Evolutionary conservation across 2,113 vertebrate species (phyloP), one percentile per base, ranked within the genome.

Genomic region (Elaphurus davidianus): DNA sequence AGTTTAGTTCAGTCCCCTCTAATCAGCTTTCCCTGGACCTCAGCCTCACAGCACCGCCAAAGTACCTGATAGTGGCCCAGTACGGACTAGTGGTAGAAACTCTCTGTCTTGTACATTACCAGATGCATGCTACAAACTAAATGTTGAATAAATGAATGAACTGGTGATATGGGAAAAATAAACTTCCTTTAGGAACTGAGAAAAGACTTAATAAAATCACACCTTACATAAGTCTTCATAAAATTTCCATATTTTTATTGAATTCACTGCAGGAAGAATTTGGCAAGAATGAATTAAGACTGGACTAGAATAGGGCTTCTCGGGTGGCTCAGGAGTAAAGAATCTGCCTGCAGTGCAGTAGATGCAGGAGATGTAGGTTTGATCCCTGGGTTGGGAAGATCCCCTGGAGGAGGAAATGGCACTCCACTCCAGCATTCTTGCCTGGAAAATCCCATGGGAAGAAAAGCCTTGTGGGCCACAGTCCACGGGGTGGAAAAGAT

Each of bases 41-140:
- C 19, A 40, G 33, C 40, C 43, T 27, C 2, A 7, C 25, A 12
- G 3, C 13, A 21, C 8, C 0, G 0, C 23, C 9, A 0, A 13
- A 52, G 21, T 59, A n/a, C 40, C 30, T 23, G 7, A 16, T 57
- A 36, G 16, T 12, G 14, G 14, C 5, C 43, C 57, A 54, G 2
- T 14, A 50, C 0, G 3, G 55, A 62, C 84, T 43, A 10, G 28
- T 90, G 50, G n/a, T 52, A n/a, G 17, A 90, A 13, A 36, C 76
- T 36, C 47, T 55, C n/a, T 81, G 82, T 50, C 43, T 19, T 25
- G 13, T 33, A 60, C 27, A 4, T 90, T 84, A 76, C 64, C 40
- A 74, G 43, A 43, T 14, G 60, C 43, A 33, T 43, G 5, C 11
- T 28, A 40, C 33, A 50, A 85, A 57, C 43, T 71, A 40, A 59